These are phyloP conservation scores for Morus bassanus DNA, from an alignment of 2,797 vertebrate genomes.

Conservation along the genomic window DNA sequence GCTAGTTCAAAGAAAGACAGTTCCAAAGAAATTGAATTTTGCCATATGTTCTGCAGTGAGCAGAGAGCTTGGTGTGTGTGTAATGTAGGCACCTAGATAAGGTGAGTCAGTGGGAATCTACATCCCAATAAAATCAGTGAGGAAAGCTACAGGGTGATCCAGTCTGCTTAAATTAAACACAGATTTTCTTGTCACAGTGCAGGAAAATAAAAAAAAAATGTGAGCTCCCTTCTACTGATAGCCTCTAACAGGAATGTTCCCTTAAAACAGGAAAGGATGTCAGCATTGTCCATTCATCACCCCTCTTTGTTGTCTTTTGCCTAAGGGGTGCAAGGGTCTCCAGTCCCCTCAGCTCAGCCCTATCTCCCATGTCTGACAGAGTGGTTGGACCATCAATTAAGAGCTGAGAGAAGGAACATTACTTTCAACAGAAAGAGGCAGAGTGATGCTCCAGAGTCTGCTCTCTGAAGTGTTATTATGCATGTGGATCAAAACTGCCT, in stretches of 20 bases:
- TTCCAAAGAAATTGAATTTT: conserved; percentile 63
- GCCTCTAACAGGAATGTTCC: background rate
- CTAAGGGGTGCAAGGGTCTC: background rate
- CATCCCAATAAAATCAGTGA: background rate
- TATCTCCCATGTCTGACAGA: background rate
- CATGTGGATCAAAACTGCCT: background rate
- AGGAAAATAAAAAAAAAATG: background rate
- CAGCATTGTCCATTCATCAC: background rate
- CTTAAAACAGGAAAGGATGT: background rate
- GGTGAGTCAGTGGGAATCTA: background rate
- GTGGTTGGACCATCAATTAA: background rate
- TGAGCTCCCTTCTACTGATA: background rate
- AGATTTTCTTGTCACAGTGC: background rate
- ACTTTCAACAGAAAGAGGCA: background rate
- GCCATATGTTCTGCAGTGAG: background rate
- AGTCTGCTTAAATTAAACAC: background rate
- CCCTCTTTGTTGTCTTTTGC: background rate
- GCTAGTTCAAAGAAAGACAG: conserved; percentile 18
- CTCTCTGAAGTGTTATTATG: background rate
- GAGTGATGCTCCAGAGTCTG: background rate
- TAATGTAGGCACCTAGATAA: background rate
- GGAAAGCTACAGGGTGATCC: background rate
- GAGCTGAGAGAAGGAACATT: background rate
- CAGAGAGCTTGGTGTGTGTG: background rate
- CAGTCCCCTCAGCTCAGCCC: background rate